Evolutionary conservation across 1,140 invertebrate species (phyloP).

Genomic region (Bemisia tabaci): DNA sequence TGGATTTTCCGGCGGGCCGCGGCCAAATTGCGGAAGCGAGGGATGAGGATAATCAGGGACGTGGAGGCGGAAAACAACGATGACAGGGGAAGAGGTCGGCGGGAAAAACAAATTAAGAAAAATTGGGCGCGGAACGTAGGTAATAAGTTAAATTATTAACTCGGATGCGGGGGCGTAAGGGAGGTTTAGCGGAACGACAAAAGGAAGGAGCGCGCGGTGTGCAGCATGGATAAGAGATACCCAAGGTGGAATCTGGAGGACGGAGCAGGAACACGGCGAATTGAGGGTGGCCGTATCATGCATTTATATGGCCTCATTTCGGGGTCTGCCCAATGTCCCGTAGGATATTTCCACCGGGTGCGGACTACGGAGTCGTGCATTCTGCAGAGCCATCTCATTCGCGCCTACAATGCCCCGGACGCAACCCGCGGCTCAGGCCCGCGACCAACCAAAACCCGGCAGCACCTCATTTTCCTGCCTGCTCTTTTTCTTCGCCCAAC

Average conservation of each 20-base stretch:
- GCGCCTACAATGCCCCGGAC: too few species aligned
- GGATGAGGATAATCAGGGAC: background rate
- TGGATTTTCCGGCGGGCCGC: too few species aligned
- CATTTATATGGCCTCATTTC: background rate
- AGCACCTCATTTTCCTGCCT: too few species aligned
- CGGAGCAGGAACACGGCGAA: background rate
- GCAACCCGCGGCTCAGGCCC: too few species aligned
- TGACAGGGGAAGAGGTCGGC: background rate
- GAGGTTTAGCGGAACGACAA: background rate
- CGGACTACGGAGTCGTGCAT: too few species aligned
- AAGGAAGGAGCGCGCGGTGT: background rate
- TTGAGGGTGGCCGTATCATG: background rate
- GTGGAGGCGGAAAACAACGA: background rate
- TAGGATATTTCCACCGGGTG: background rate
- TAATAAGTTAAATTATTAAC: constrained; percentile 1
- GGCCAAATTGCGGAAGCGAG: background rate
- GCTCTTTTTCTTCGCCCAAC: too few species aligned
- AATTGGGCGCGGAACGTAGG: background rate
- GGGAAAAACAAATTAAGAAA: background rate
- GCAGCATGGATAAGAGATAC: background rate
- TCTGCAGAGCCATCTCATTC: too few species aligned
- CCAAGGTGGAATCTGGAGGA: background rate
- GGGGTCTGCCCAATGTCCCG: background rate
- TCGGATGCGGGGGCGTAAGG: background rate
- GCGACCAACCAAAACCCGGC: too few species aligned